Base-by-base conservation (phyloP, 2,113 vertebrate species). In the Collichthys lucidus region DNA sequence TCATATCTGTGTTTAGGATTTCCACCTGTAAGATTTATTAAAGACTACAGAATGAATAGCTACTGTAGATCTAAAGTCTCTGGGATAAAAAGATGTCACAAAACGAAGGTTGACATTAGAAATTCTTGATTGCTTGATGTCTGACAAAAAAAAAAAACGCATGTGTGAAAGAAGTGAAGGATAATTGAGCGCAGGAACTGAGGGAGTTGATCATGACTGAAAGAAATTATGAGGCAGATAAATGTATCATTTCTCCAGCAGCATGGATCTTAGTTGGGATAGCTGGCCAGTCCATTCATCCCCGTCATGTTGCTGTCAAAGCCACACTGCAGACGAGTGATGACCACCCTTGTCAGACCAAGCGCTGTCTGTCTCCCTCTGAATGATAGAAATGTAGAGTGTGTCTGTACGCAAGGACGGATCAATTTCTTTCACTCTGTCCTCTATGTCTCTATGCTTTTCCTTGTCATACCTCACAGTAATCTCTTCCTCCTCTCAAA, bases 261-360 rank as follows among this genome's bases (percentile, higher is more conserved):
- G 74, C 84, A 77, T 59, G 73, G 74, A 76, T 86, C 80, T 88
- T 75, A 86, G 72, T 85, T 80, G 71, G 83, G 75, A 86, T 63
- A 80, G 67, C 77, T 64, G 82, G 90, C 84, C 80, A 88, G 82
- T 88, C 88, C 89, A 93, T 93, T 87, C 89, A 88, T 93, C 88
- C 92, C 88, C 92, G 92, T 92, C 93, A 93, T 93, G 92, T 88
- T 87, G 84, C 90, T 95, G 94, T 94, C 94, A 94, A 81, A 88
- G 87, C 81, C 80, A 55, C 56, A 83, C 89, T 77, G 84, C 84
- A 85, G 89, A 92, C 78, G 91, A 94, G 81, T 91, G 93, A 94
- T 95, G 94, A 93, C 92, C 91, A 87, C 82, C 74, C 81, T 60
- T 85, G 84, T 92, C 89, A 89, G 89, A 83, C 89, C 84, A 76